Base-by-base conservation (phyloP, 2,888 invertebrate genomes). In the Drosophila pseudotalamancana region DNA sequence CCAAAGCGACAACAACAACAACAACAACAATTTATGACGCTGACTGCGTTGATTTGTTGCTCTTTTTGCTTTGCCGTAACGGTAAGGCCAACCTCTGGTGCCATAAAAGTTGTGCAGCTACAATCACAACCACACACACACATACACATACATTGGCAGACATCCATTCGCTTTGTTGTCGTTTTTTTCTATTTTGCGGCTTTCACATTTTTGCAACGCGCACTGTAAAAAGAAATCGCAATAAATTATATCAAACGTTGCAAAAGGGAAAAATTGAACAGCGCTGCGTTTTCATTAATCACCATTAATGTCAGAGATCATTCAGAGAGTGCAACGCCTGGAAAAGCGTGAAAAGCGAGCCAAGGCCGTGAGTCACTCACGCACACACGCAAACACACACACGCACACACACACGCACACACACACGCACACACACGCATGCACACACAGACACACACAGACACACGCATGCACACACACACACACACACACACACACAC, bases 301-400 rank as follows among this genome's bases (percentile, higher is more conserved):
- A 80, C 72, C 83, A 88, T 88, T 85, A 87, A 87, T 87, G 88
- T 88, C 86, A 72, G 69, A 37, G 45, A 55, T 42, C 40, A 40
- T 51, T 8, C 25, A 32, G 49, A 29, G 64, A 65, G 66, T 74
- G 87, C 77, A 84, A 53, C 66, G 88, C 34, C 78, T 77, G 82
- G 88, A 88, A 82, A 88, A 87, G 84, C 81, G 87, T 67, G 88
- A 77, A 82, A 88, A 88, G 63, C 82, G 45, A 83, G 87, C 69
- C 81, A 81, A 81, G 88, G 81, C 72, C 87, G 56, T 65, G 32
- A 66, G 12, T 21, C 31, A 48, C n/a, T 5, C 3, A n/a, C 25
- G 32, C 14, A 2, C 11, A 19, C 6, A 3, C 14, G n/a, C 25
- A 25, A 11, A 14, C n/a, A 8, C 42, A 8, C 6, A 8, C 40